These are phyloP conservation scores for Synaphobranchus kaupii DNA, from an alignment of 2,797 vertebrate species.

Conservation along the genomic window DNA sequence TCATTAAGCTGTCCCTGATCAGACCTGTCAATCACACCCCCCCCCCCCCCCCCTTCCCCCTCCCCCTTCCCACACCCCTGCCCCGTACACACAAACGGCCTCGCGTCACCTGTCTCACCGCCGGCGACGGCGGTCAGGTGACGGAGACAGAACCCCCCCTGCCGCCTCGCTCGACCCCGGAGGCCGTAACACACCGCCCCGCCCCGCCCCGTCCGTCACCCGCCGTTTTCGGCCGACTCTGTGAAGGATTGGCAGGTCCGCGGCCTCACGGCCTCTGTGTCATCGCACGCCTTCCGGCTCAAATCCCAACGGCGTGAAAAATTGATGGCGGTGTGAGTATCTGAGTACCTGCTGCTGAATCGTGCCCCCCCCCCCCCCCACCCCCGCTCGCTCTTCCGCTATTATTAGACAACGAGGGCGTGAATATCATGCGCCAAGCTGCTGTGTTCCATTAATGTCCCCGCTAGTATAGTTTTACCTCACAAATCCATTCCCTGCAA, in stretches of 20 bases:
- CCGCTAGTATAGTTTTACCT: neutral
- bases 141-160: conserved; percentile 43
- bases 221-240: conserved; percentile 55
- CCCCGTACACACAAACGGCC: conserved; percentile 42
- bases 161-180: conserved; percentile 37
- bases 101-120: conserved; percentile 55
- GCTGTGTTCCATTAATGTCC: neutral
- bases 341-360: neutral
- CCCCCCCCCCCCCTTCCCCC: conserved; percentile 43
- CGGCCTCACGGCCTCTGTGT: neutral
- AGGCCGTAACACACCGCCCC: conserved; percentile 42
- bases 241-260: conserved; percentile 42
- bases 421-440: neutral
- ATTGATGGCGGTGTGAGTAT: neutral
- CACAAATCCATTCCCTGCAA: neutral
- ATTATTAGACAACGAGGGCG: neutral
- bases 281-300: neutral
- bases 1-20: conserved; percentile 75
- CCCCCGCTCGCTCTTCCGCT: too few relatives aligned
- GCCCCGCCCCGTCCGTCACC: conserved; percentile 62
- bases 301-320: neutral
- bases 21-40: conserved; percentile 61
- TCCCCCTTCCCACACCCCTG: neutral
- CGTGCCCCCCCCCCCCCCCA: too few relatives aligned
- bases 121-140: conserved; percentile 49